phyloP scores from a whole-genome alignment of 2,888 invertebrate genomes.

The Meghimatium bilineatum region DNA sequence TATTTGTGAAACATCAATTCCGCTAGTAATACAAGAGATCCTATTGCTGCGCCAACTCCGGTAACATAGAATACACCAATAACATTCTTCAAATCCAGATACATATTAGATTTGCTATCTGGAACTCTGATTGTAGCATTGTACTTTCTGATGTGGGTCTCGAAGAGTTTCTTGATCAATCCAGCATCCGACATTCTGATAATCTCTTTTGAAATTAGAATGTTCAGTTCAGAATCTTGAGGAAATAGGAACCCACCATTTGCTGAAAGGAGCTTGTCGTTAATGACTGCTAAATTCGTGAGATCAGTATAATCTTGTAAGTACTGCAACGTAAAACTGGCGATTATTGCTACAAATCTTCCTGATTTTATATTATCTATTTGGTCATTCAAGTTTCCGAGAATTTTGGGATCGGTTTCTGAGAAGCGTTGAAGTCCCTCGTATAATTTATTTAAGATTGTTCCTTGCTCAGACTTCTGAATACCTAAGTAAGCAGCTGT shows the following conservation, averaged over 20 bases:
- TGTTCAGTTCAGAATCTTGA: neutral
- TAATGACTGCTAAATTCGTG: neutral
- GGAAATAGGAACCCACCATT: slow-evolving; percentile 9
- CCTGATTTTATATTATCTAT: neutral
- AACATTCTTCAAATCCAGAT: neutral
- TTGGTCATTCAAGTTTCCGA: neutral
- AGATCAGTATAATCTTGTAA: neutral
- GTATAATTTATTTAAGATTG: neutral
- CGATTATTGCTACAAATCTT: neutral
- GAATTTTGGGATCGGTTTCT: neutral
- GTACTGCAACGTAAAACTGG: neutral
- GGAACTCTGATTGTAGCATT: neutral
- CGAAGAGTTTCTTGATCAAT: neutral
- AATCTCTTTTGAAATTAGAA: neutral
- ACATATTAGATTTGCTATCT: neutral
- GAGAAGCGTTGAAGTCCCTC: neutral
- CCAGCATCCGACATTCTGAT: neutral
- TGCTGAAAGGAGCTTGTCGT: neutral
- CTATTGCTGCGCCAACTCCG: neutral
- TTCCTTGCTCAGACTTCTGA: neutral
- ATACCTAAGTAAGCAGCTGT: neutral
- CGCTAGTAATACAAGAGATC: neutral
- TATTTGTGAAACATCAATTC: neutral
- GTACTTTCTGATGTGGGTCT: neutral
- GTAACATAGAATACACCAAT: neutral